Evolutionary conservation across 2,797 vertebrate species (phyloP).

Genomic region (Falco cherrug): DNA sequence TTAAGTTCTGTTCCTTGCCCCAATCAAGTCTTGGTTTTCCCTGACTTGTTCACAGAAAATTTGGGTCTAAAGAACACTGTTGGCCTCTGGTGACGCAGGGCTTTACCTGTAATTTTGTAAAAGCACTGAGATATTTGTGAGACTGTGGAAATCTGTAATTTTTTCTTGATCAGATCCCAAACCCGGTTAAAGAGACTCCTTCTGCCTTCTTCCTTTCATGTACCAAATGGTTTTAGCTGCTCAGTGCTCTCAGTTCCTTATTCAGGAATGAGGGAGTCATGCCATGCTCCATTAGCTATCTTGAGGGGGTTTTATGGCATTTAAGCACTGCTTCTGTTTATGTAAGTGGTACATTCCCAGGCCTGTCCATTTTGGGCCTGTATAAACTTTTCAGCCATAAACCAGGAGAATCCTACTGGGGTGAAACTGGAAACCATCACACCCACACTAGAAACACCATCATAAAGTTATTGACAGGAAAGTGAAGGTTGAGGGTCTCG

Average conservation of each 20-base stretch:
- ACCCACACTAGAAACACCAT: background rate
- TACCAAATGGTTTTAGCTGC: background rate
- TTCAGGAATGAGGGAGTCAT: background rate
- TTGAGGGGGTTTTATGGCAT: background rate
- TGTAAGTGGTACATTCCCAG: background rate
- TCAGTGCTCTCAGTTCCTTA: background rate
- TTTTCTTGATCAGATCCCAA: background rate
- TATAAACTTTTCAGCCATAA: constrained; percentile 1
- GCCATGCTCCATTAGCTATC: background rate
- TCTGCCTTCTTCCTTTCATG: background rate
- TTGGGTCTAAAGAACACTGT: rapidly evolving
- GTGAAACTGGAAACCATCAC: constrained; percentile 33
- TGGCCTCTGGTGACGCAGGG: background rate
- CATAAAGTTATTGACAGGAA: background rate
- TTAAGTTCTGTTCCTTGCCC: background rate
- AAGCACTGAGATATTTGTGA: background rate
- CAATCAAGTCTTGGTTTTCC: background rate
- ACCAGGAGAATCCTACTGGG: constrained; percentile 22
- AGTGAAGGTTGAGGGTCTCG: background rate
- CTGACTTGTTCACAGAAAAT: background rate
- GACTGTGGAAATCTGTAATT: background rate
- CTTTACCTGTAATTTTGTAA: background rate
- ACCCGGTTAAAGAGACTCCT: background rate
- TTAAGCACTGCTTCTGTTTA: constrained; percentile 6
- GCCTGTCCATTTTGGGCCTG: background rate